Evolutionary conservation across 2,888 invertebrate species (phyloP).

Genomic region (Leistus spinibarbis): DNA sequence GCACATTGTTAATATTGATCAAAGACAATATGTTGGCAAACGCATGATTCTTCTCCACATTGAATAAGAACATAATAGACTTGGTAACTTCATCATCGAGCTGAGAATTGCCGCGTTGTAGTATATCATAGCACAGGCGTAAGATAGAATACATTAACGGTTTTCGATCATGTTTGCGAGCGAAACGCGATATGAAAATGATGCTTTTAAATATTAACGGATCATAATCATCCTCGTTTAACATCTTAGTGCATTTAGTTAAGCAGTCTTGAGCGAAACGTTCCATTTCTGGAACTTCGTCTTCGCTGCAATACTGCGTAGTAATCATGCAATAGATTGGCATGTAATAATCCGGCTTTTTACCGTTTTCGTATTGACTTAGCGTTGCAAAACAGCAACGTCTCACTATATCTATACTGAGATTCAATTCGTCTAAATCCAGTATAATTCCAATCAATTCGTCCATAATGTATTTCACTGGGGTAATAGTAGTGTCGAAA

Average conservation of each 20-base stretch:
- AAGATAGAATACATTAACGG: no score
- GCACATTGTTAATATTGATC: neutral
- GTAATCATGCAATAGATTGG: neutral
- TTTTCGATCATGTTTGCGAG: neutral
- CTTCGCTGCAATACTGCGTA: neutral
- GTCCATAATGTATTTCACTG: no score
- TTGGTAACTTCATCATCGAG: neutral
- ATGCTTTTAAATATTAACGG: neutral
- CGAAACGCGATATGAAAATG: neutral
- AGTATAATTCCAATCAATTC: no score
- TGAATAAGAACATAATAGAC: neutral
- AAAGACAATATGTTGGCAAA: conserved; percentile 5
- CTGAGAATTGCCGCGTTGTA: neutral
- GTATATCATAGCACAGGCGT: conserved; percentile 7
- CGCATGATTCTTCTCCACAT: neutral
- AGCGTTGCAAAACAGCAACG: neutral
- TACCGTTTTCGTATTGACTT: neutral
- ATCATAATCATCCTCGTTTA: conserved; percentile 4
- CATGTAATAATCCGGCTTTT: neutral
- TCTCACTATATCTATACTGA: neutral
- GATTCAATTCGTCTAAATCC: no score
- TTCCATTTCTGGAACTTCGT: neutral
- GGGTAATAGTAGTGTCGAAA: no score
- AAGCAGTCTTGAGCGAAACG: no score
- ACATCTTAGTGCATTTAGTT: neutral